Evolutionary conservation across 2,113 vertebrate genomes (phyloP).

Genomic region (Gnathonemus echidnorhynchus): DNA sequence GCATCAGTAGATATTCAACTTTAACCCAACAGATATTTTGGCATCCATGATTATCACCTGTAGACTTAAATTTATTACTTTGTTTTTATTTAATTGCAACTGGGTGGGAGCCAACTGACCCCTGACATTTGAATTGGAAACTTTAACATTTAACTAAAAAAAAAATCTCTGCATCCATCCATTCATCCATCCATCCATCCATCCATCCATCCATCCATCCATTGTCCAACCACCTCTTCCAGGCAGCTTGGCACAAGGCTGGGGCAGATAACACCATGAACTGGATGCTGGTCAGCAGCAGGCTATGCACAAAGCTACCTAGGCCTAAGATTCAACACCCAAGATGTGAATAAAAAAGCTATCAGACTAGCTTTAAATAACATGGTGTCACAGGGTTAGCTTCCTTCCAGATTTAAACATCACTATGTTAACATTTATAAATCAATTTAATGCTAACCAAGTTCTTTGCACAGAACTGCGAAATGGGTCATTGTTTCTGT

Average conservation of each 20-base stretch:
- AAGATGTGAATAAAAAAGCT: background rate
- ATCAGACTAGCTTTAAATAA: background rate
- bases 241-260: background rate
- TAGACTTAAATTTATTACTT: background rate
- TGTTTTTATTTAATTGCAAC: background rate
- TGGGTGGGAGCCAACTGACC: background rate
- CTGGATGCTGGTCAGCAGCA: background rate
- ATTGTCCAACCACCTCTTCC: background rate
- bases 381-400: background rate
- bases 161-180: background rate
- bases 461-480: background rate
- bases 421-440: background rate
- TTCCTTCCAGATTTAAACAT: background rate
- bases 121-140: background rate
- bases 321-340: background rate
- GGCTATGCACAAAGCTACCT: background rate
- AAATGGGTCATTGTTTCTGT: background rate
- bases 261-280: background rate
- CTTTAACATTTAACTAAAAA: background rate
- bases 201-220: background rate
- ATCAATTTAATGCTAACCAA: background rate
- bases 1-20: background rate
- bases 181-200: background rate
- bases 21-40: background rate
- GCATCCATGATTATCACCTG: background rate